Evolutionary conservation across 2,797 vertebrate species (phyloP).

Genomic region (Chrysocyon brachyurus): DNA sequence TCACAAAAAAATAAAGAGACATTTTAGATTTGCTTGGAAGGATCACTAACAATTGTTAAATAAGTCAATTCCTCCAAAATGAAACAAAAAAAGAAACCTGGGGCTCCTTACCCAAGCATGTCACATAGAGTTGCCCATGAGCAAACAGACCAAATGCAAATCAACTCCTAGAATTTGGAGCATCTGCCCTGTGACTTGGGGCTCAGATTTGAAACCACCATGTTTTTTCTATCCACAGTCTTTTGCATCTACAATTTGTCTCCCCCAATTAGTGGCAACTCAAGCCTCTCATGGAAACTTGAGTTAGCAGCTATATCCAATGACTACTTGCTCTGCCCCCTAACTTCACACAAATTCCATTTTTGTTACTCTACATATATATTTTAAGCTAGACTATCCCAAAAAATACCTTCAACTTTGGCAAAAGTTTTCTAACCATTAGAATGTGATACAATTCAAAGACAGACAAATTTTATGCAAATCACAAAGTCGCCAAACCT

Average conservation of each 20-base stretch:
- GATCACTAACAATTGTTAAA: slow-evolving; percentile 58
- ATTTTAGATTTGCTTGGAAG: slow-evolving; percentile 37
- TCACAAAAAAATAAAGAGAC: slow-evolving; percentile 14
- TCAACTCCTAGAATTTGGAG: slow-evolving; percentile 29
- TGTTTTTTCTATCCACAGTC: background rate
- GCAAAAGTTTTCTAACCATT: slow-evolving; percentile 3
- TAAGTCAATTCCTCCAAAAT: background rate
- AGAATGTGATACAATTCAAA: slow-evolving; percentile 32
- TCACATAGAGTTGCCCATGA: background rate
- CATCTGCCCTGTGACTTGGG: background rate
- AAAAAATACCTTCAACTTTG: slow-evolving; percentile 36
- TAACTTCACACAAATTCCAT: background rate
- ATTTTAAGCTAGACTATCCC: slow-evolving; percentile 20
- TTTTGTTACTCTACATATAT: background rate
- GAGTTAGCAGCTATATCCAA: background rate
- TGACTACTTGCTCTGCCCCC: background rate
- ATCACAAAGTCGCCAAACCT: background rate
- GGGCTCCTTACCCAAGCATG: background rate
- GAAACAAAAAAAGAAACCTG: background rate
- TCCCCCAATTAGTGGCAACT: background rate
- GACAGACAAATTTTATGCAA: background rate
- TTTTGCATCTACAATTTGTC: background rate
- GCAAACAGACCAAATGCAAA: slow-evolving; percentile 38
- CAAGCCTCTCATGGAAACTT: background rate
- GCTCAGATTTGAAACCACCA: background rate